Evolutionary conservation across 92 coral and sea anemone species (phyloP).

Genomic region (Actinostola sp.): DNA sequence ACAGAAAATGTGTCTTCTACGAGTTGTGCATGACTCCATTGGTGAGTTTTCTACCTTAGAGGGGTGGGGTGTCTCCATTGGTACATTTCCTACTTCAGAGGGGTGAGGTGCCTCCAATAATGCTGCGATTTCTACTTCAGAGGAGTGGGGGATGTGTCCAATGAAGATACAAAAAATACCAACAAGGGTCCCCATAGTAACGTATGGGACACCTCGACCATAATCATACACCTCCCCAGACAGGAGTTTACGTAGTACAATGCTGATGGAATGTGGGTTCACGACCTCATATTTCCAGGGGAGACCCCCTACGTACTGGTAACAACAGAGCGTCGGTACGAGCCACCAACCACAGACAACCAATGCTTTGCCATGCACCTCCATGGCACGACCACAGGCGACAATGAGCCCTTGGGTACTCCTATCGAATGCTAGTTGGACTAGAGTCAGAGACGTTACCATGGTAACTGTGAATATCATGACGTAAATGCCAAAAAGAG

Average conservation of each 20-base stretch:
- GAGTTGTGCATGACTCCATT: neutral
- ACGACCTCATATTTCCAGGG: slow-evolving; percentile 73
- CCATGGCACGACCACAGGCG: slow-evolving; percentile 28
- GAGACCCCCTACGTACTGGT: slow-evolving; percentile 63
- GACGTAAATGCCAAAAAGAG: slow-evolving; percentile 70
- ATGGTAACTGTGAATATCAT: slow-evolving; percentile 47
- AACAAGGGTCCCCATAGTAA: slow-evolving; percentile 48
- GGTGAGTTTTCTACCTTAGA: neutral
- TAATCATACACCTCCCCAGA: slow-evolving; percentile 67
- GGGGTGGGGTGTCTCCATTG: neutral
- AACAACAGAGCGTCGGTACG: slow-evolving; percentile 47
- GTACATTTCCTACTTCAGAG: neutral
- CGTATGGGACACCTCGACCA: slow-evolving; percentile 55
- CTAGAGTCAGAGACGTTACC: slow-evolving; percentile 34
- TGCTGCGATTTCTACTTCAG: slow-evolving; percentile 4
- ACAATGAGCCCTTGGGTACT: neutral
- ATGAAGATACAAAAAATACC: slow-evolving; percentile 48
- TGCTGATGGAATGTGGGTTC: slow-evolving; percentile 38
- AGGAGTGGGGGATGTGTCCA: slow-evolving; percentile 5
- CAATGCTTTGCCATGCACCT: slow-evolving; percentile 43
- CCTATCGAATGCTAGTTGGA: slow-evolving; percentile 1
- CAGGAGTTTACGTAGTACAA: slow-evolving; percentile 51
- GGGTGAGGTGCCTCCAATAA: too few species aligned
- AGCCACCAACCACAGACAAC: slow-evolving; percentile 66
- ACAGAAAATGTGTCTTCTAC: slow-evolving; percentile 23